phyloP scores from a whole-genome alignment of 2,113 vertebrate genomes.

The Setophaga coronata region DNA sequence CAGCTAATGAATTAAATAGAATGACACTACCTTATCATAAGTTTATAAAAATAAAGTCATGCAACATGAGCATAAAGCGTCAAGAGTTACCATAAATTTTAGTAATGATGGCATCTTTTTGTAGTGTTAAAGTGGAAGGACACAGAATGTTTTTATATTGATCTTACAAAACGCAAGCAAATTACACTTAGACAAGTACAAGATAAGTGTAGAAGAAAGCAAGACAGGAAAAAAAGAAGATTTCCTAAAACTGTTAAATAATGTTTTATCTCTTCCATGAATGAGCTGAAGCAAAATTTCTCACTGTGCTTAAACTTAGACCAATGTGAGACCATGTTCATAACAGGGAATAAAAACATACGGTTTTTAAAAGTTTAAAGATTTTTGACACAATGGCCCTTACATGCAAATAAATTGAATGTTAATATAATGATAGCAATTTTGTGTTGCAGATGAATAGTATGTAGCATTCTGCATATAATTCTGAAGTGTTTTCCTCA shows the following conservation, averaged over 20 bases:
- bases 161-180: background rate
- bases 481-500: background rate
- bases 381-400: background rate
- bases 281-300: background rate
- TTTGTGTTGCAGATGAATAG: background rate
- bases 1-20: background rate
- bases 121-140: background rate
- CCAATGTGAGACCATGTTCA: background rate
- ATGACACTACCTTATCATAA: background rate
- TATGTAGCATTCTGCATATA: background rate
- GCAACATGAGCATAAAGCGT: background rate
- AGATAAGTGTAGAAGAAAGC: background rate
- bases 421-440: background rate
- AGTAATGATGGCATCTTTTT: background rate
- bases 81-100: background rate
- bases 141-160: background rate
- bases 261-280: background rate
- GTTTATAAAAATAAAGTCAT: background rate
- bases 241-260: background rate
- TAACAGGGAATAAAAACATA: background rate
- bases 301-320: background rate
- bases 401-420: background rate
- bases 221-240: rapidly evolving
- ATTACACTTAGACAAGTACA: background rate
- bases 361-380: background rate